Percentiles rank a stretch among this genome's conserved stretches.
These are phyloP conservation scores for Euwallacea fornicatus DNA, from an alignment of 1,140 invertebrate genomes.

Conservation along the genomic window DNA sequence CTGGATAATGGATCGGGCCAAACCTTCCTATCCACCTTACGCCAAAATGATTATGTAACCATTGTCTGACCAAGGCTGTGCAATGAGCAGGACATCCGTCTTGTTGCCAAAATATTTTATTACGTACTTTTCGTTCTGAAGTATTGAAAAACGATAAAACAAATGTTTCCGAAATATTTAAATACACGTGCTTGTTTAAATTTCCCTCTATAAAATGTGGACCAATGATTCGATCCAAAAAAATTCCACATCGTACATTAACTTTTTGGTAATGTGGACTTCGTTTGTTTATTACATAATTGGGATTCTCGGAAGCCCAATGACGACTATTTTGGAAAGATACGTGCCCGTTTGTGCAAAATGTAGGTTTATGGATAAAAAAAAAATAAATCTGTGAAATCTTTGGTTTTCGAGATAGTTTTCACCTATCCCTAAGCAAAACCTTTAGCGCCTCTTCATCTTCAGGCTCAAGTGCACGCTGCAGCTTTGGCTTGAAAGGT, in stretches of 20 bases:
- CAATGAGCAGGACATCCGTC: slow-evolving; percentile 32
- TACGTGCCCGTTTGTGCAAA: no score
- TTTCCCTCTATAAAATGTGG: slow-evolving; percentile 30
- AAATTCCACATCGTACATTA: slow-evolving; percentile 37
- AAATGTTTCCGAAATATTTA: slow-evolving; percentile 33
- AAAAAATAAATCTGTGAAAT: slow-evolving; percentile 31
- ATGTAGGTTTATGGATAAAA: slow-evolving; percentile 29
- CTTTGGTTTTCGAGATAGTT: slow-evolving; percentile 22
- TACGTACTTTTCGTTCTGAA: slow-evolving; percentile 22
- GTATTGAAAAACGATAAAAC: slow-evolving; percentile 34
- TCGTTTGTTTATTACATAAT: slow-evolving; percentile 34
- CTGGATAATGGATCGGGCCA: no score
- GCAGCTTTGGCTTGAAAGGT: slow-evolving; percentile 20
- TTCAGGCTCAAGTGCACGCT: slow-evolving; percentile 23
- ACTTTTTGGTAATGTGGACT: slow-evolving; percentile 40
- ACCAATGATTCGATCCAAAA: slow-evolving; percentile 32
- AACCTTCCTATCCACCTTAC: no score
- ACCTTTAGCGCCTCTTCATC: slow-evolving; percentile 8
- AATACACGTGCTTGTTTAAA: slow-evolving; percentile 14
- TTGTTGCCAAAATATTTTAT: slow-evolving; percentile 34
- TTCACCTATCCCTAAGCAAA: not conserved
- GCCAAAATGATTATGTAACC: no score
- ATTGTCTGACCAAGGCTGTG: slow-evolving; percentile 24
- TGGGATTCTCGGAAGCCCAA: slow-evolving; percentile 28
- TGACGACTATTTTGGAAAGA: no score